Evolutionary conservation across 2,113 vertebrate species (phyloP), one percentile per base, ranked within the genome.

Genomic region (Pelusios castaneus): DNA sequence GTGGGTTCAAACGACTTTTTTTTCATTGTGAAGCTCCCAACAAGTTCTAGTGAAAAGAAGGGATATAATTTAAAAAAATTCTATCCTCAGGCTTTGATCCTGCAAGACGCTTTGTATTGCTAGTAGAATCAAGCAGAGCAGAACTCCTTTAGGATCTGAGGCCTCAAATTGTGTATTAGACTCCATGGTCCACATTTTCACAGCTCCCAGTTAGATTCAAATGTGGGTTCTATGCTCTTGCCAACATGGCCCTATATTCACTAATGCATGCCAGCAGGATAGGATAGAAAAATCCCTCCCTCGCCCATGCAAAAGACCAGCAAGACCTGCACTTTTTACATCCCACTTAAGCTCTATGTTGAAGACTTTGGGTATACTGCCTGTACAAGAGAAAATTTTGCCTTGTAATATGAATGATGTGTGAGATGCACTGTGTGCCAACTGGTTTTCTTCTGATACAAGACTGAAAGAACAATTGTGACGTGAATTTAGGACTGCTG

Each of bases 381-480:
- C 54, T 67, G 8, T 2, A 1, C 21, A 54, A 80, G 31, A 38
- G 0, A 1, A 84, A 67, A 38, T 38, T 9, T 67, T n/a, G 19
- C 17, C 34, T 8, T n/a, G 10, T 67, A 67, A n/a, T 34, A 67
- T 75, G 38, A 43, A 4, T 43, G 73, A 27, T 25, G 41, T 75
- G 73, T 24, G 41, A 24, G 63, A 22, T 43, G 12, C 29, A 17
- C 8, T 56, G 55, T 10, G 7, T 84, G 41, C 27, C 60, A 77
- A 4, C 0, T 0, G 75, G 29, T 1, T 54, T 60, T 54, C 80
- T 80, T 45, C 41, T 7, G 27, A 41, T 76, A 54, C 75, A 83
- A 75, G 84, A 31, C 17, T 63, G n/a, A 47, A 82, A 55, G 73
- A 76, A 38, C 17, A 4, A 25, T 1, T 67, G n/a, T 1, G 14